Base-by-base conservation (phyloP, 2,888 invertebrate species). In the Zhengitettix transpicula region DNA sequence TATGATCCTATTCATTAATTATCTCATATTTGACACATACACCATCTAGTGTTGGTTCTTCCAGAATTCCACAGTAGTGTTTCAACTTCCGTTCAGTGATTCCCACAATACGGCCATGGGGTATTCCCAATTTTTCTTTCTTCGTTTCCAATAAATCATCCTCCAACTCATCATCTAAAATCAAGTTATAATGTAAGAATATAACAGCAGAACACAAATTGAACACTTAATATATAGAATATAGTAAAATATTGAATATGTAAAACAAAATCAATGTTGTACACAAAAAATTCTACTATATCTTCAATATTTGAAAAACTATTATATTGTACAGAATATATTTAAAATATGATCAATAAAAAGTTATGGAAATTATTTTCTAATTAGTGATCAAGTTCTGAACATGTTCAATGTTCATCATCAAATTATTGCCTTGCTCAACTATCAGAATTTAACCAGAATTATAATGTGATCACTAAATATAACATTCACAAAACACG, bases 71-170 rank as follows among this genome's bases (percentile, higher is more conserved):
- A 75, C 98, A 99, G 73, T 97, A 98, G 70, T 96, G 97, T 52
- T 96, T 78, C 96, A 98, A 97, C 71, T 97, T 98, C 60, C 98
- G 80, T 64, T 90, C 82, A 61, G 99, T 89, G 64, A 99, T 93
- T 1, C 96, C 97, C n/a, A 99, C 94, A 58, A 95, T 81, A 66
- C 77, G 76, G 0, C 87, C 92, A 1, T 90, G 90, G 1, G 88
- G 85, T 63, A 70, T 63, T 58, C 66, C 67, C 55, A 67, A 67
- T 51, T 69, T 64, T 15, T 71, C 68, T 55, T 59, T 59, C 10
- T 57, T 47, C 9, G 14, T 41, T 15, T 44, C 55, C 9, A 56
- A 16, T 14, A 52, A 11, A 11, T 44, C 28, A 1, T 56, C 61
- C 9, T 60, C 28, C 60, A 15, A 14, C 47, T 5, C 9, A 3